A percentile compares a stretch with the other conserved stretches of the same genome.
phyloP scores from a whole-genome alignment of 2,797 vertebrate genomes.

The Kryptolebias ocellatus region DNA sequence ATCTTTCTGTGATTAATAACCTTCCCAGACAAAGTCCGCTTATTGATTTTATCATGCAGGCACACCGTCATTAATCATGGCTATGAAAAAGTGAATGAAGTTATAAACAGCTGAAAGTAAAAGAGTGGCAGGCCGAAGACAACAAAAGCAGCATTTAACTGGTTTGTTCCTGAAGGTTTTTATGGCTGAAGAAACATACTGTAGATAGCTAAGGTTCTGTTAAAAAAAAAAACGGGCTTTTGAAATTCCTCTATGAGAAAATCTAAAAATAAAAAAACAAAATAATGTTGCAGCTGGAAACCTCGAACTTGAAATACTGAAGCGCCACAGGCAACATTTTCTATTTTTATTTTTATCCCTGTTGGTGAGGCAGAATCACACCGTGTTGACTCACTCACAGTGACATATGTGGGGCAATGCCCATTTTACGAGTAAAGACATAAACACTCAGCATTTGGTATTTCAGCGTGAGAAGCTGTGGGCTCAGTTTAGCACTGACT shows the following conservation, averaged over 20 bases:
- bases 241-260: neutral
- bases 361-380: neutral
- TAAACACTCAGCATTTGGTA: slow-evolving; percentile 17
- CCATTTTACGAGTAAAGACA: slow-evolving; percentile 1
- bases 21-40: neutral
- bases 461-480: slow-evolving; percentile 9
- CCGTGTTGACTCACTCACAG: neutral
- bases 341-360: slow-evolving; percentile 12
- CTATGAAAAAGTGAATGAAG: neutral
- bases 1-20: slow-evolving; percentile 15
- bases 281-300: neutral
- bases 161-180: neutral
- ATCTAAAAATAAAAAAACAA: neutral
- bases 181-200: neutral
- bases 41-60: slow-evolving; percentile 13
- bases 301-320: slow-evolving; percentile 4
- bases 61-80: neutral
- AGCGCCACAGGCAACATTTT: neutral
- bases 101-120: slow-evolving; percentile 4
- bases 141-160: neutral
- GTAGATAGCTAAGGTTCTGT: neutral
- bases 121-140: neutral
- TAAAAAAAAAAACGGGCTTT: neutral
- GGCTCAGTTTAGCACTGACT: neutral
- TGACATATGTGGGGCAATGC: slow-evolving; percentile 22